Evolutionary conservation across 2,797 vertebrate species (phyloP).

Genomic region (Hyperoplus lanceolatus): DNA sequence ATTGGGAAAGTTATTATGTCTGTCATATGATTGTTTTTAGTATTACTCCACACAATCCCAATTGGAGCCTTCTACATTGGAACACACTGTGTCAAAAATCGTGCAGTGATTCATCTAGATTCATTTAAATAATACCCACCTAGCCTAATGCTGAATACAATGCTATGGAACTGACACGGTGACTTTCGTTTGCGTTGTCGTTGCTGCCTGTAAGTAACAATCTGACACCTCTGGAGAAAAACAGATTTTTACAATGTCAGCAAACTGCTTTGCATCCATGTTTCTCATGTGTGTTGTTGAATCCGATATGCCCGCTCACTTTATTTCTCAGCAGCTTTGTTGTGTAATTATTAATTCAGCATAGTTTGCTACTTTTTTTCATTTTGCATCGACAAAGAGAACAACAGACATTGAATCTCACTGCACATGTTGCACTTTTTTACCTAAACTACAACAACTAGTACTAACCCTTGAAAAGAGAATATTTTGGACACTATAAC

Average conservation of each 20-base stretch:
- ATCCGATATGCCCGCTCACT: neutral
- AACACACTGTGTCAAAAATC: neutral
- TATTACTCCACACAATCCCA: neutral
- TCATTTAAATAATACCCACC: too few relatives aligned
- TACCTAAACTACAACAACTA: neutral
- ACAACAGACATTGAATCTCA: neutral
- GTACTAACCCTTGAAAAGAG: neutral
- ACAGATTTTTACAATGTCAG: neutral
- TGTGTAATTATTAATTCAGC: neutral
- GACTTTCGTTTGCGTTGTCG: neutral
- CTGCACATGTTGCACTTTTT: neutral
- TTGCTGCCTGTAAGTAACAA: neutral
- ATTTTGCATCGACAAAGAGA: neutral
- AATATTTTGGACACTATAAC: too few relatives aligned
- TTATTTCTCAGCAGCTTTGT: neutral
- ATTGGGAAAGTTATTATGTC: neutral
- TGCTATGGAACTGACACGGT: neutral
- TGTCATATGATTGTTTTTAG: neutral
- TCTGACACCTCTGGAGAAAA: neutral
- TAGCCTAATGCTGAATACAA: neutral
- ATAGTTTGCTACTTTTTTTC: neutral
- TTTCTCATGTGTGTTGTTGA: neutral
- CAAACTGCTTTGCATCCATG: neutral
- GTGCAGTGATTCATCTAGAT: too few relatives aligned
- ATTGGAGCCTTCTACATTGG: neutral